Percentiles rank a stretch among this genome's conserved stretches.
Evolutionary conservation across 2,113 vertebrate species (phyloP).

Genomic region (Grantiella picta): DNA sequence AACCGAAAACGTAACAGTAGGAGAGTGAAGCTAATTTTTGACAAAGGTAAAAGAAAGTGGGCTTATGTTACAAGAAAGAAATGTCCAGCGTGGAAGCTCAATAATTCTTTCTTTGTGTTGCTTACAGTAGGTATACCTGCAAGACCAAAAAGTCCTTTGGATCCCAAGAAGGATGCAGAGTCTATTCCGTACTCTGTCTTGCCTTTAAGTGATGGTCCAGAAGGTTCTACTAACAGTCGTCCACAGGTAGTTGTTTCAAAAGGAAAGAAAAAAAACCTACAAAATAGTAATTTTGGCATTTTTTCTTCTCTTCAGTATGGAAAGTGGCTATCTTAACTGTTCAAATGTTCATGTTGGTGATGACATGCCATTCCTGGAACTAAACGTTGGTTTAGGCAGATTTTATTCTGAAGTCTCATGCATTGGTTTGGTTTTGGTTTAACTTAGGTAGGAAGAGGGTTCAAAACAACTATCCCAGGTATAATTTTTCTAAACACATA

Average conservation of each 20-base stretch:
- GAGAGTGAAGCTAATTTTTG: conserved; percentile 91
- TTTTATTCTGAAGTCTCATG: not conserved
- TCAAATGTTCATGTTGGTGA: not conserved
- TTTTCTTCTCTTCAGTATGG: not conserved
- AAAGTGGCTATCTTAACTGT: not conserved
- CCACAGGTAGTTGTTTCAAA: conserved; percentile 78
- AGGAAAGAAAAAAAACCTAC: not conserved
- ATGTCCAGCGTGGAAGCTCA: not conserved
- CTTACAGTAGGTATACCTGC: conserved; percentile 84
- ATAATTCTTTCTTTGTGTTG: conserved; percentile 29
- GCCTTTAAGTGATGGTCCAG: conserved; percentile 90
- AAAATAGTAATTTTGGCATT: not conserved
- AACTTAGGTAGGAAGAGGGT: not conserved
- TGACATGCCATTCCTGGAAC: not conserved
- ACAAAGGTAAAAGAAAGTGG: conserved; percentile 80
- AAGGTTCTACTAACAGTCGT: conserved; percentile 80
- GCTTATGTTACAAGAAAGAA: not conserved
- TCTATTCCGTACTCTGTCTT: conserved; percentile 86
- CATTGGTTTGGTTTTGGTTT: not conserved
- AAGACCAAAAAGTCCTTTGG: conserved; percentile 93
- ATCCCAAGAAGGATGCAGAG: conserved; percentile 91
- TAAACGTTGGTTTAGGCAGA: not conserved
- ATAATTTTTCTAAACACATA: not conserved
- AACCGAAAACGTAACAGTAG: conserved; percentile 94
- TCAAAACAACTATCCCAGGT: not conserved